These are phyloP conservation scores for Steatornis caripensis DNA, from an alignment of 2,113 vertebrate genomes.

Conservation along the genomic window DNA sequence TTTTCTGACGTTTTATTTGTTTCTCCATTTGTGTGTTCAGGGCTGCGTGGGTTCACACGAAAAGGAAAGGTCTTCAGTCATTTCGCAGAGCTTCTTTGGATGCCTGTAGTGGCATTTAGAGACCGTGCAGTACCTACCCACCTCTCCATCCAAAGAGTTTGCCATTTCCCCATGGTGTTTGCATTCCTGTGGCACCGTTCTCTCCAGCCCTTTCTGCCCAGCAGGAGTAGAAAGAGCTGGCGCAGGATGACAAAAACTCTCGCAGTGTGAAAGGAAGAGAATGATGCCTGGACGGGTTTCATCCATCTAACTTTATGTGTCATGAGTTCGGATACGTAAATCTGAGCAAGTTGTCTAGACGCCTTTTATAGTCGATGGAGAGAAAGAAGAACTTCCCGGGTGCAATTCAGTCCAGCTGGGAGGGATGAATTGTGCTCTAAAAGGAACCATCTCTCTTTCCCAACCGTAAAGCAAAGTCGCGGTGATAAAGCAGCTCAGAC, in stretches of 20 bases:
- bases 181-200: rapidly evolving
- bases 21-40: not conserved
- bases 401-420: conserved; percentile 22
- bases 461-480: not conserved
- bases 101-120: not conserved
- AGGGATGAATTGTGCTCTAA: conserved; percentile 25
- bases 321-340: not conserved
- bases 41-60: not conserved
- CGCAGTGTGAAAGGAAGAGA: not conserved
- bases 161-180: not conserved
- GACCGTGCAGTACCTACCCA: not conserved
- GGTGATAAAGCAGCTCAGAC: not conserved
- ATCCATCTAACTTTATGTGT: not conserved
- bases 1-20: not conserved
- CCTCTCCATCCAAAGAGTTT: not conserved
- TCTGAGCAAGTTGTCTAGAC: not conserved
- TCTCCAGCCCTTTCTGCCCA: not conserved
- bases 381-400: conserved; percentile 1
- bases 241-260: not conserved
- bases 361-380: not conserved
- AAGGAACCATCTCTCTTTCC: not conserved
- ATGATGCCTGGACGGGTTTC: not conserved
- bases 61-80: not conserved
- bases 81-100: not conserved
- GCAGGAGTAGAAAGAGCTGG: not conserved